Conservation (phyloP, 2,797 vertebrate species). For the Phrynocephalus guinanensis region DNA sequence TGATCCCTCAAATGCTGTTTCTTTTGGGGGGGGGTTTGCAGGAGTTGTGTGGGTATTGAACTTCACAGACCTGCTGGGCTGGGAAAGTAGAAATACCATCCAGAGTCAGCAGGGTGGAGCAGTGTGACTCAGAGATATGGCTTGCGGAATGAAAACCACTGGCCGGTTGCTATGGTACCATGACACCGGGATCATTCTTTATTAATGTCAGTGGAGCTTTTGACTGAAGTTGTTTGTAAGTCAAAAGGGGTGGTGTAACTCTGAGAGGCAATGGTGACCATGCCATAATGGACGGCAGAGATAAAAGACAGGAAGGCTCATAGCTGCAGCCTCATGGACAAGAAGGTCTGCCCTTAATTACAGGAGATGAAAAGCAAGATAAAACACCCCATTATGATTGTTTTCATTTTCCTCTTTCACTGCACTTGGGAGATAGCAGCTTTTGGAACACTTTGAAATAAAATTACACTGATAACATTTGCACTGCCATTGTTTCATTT, state of each 20-base stretch:
- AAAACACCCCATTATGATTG: background rate
- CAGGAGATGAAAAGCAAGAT: background rate
- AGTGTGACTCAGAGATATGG: conserved; percentile 61
- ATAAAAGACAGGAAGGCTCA: conserved; percentile 25
- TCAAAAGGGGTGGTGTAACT: conserved; percentile 61
- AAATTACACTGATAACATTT: background rate
- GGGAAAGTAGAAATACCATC: conserved; percentile 65
- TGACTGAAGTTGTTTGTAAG: conserved; percentile 71
- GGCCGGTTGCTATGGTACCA: conserved; percentile 70
- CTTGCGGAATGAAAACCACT: conserved; percentile 6
- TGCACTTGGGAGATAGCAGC: background rate
- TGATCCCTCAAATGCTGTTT: conserved; percentile 45
- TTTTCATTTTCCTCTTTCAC: background rate
- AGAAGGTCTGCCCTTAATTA: conserved; percentile 37
- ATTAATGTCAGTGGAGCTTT: conserved; percentile 65
- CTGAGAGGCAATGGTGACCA: conserved; percentile 27
- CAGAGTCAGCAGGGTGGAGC: conserved; percentile 62
- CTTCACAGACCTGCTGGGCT: conserved; percentile 71
- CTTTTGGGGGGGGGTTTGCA: conserved; percentile 67
- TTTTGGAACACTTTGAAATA: background rate
- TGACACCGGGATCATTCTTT: conserved; percentile 57
- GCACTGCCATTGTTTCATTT: background rate
- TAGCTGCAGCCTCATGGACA: background rate
- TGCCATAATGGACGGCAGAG: conserved; percentile 44
- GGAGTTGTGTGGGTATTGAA: conserved; percentile 68